phyloP scores from a whole-genome alignment of 1,140 invertebrate genomes.

The Sesamia nonagrioides region DNA sequence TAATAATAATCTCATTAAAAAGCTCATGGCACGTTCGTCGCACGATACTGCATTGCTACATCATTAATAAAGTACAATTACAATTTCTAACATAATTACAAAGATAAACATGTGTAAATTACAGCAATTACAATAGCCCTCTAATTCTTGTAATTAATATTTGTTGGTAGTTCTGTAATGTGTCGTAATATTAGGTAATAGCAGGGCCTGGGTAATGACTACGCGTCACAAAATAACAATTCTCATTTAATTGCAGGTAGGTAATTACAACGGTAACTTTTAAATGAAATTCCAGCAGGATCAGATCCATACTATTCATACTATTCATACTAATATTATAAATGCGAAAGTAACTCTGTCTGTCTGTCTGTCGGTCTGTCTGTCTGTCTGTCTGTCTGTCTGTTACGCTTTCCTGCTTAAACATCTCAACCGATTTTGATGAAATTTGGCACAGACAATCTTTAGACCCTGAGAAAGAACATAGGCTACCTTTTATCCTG shows the following conservation, averaged over 20 bases:
- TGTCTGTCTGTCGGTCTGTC: too few relatives aligned
- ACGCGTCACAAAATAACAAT: conserved; percentile 25
- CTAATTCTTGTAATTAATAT: conserved; percentile 45
- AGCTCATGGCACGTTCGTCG: conserved; percentile 16
- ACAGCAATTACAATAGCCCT: conserved; percentile 40
- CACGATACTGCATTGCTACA: conserved; percentile 10
- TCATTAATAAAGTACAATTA: conserved; percentile 45
- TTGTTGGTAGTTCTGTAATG: conserved; percentile 44
- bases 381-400: too few relatives aligned
- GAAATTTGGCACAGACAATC: too few relatives aligned
- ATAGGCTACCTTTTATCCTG: too few relatives aligned
- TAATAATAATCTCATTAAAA: conserved; percentile 33
- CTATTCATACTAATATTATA: too few relatives aligned
- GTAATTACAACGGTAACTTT: conserved; percentile 29
- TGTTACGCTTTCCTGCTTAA: too few relatives aligned
- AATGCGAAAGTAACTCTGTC: too few relatives aligned
- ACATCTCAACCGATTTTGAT: too few relatives aligned
- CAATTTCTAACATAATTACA: conserved; percentile 37
- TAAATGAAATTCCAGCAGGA: conserved; percentile 8
- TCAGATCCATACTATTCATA: too few relatives aligned
- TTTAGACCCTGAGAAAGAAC: too few relatives aligned
- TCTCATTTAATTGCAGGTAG: conserved; percentile 40
- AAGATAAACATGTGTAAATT: conserved; percentile 47
- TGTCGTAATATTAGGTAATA: conserved; percentile 43
- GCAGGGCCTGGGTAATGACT: conserved; percentile 37